These are phyloP conservation scores for Drosophila mojavensis DNA, from an alignment of 1,140 invertebrate genomes.

Conservation along the genomic window DNA sequence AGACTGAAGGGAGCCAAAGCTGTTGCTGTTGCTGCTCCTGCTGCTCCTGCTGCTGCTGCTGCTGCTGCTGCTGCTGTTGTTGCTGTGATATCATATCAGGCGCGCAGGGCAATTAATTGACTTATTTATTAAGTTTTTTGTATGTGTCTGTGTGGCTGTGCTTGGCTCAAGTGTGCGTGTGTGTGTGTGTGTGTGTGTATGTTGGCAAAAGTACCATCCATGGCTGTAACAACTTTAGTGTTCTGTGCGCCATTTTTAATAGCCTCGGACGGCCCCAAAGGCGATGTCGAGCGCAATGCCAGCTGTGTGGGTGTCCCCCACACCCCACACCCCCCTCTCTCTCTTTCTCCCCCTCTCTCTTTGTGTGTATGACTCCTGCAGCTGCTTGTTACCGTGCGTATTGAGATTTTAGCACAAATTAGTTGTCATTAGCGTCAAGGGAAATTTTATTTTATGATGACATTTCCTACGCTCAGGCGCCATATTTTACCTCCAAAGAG, in stretches of 20 bases:
- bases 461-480: constrained; percentile 51
- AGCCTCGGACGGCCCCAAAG: constrained; percentile 68
- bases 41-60: too few relatives aligned
- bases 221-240: constrained; percentile 75
- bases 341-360: neutral
- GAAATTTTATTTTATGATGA: constrained; percentile 80
- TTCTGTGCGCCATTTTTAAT: constrained; percentile 77
- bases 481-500: constrained; percentile 51
- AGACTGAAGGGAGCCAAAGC: constrained; percentile 47
- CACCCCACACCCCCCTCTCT: neutral
- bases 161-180: neutral
- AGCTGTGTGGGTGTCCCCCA: neutral
- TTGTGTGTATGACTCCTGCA: constrained; percentile 29
- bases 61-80: constrained; percentile 53
- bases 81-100: constrained; percentile 60
- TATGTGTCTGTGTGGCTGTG: constrained; percentile 1
- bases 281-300: constrained; percentile 45
- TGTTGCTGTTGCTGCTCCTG: constrained; percentile 36
- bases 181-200: constrained; percentile 15
- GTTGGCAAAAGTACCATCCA: constrained; percentile 46
- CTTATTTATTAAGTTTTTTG: constrained; percentile 82
- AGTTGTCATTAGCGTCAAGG: constrained; percentile 77
- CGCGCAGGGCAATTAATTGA: constrained; percentile 73
- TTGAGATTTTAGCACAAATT: constrained; percentile 73
- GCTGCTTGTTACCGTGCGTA: constrained; percentile 41